Conservation (phyloP, 1,140 invertebrate genomes). For the Pinna nobilis region DNA sequence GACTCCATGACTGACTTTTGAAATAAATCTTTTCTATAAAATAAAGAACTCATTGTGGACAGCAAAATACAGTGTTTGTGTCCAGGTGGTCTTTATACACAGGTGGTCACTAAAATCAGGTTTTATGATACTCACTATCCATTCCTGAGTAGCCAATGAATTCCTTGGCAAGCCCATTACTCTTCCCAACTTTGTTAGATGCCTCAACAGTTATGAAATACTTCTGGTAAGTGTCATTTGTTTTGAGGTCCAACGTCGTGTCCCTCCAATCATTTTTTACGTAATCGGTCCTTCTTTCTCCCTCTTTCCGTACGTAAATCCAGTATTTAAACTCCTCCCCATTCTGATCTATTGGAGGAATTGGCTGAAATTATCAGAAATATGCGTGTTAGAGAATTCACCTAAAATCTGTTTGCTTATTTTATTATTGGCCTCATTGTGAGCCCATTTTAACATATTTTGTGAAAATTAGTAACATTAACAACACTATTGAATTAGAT, state of each 20-base stretch:
- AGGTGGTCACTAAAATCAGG: no score
- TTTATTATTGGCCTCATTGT: no score
- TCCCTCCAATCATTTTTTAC: constrained; percentile 31
- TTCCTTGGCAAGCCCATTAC: constrained; percentile 7
- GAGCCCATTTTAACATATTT: no score
- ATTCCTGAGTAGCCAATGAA: constrained; percentile 56
- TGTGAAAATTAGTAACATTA: no score
- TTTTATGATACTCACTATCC: constrained; percentile 43
- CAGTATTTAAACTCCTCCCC: constrained; percentile 47
- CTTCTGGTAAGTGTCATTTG: constrained; percentile 39
- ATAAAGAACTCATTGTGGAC: no score
- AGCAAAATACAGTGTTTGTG: no score
- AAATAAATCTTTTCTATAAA: no score
- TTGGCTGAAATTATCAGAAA: constrained; percentile 45
- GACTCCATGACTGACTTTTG: no score
- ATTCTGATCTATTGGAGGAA: constrained; percentile 48
- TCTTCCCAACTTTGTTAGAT: constrained; percentile 42
- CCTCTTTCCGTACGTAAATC: constrained; percentile 39
- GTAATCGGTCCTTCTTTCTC: constrained; percentile 5
- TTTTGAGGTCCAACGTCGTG: constrained; percentile 29
- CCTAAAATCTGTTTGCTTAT: no score
- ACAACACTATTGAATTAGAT: no score
- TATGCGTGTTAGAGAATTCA: no score
- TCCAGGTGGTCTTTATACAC: no score
- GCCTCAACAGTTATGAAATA: constrained; percentile 50